Conservation (phyloP, 2,797 vertebrate genomes). For the Ibycter americanus region DNA sequence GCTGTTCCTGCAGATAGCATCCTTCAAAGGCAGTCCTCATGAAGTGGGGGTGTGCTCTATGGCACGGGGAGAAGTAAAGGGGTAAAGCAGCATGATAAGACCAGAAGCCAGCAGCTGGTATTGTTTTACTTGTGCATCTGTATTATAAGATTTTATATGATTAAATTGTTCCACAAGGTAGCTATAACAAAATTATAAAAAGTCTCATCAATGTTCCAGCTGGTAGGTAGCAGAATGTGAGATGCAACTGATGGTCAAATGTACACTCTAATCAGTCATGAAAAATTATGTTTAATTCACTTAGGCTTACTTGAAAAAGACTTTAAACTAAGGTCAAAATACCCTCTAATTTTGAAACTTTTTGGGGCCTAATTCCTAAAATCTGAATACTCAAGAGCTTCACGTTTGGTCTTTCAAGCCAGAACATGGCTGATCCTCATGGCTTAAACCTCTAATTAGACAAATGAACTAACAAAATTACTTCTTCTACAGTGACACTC, state of each 20-base stretch:
- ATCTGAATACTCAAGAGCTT: neutral
- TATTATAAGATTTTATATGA: slow-evolving; percentile 42
- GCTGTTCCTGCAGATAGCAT: neutral
- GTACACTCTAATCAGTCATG: neutral
- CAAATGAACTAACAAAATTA: neutral
- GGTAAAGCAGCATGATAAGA: slow-evolving; percentile 5
- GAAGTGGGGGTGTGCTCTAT: neutral
- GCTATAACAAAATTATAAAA: slow-evolving; percentile 48
- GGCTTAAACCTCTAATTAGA: neutral
- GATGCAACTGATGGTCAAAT: slow-evolving; percentile 17
- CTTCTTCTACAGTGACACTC: neutral
- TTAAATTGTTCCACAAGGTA: slow-evolving; percentile 62
- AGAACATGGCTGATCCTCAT: neutral
- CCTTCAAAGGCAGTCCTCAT: neutral
- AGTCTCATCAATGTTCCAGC: slow-evolving; percentile 45
- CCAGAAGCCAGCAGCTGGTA: slow-evolving; percentile 43
- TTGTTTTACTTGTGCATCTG: slow-evolving; percentile 36
- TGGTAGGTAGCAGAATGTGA: slow-evolving; percentile 48
- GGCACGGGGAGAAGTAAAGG: neutral
- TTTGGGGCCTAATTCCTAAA: neutral
- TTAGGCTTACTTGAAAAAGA: neutral
- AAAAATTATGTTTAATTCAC: neutral
- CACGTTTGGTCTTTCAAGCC: neutral
- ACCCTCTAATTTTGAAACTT: neutral
- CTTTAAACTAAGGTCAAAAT: neutral